Percentiles rank a stretch among this genome's conserved stretches.
phyloP scores from a whole-genome alignment of 1,140 invertebrate genomes.

The Drosophila rhopaloa region DNA sequence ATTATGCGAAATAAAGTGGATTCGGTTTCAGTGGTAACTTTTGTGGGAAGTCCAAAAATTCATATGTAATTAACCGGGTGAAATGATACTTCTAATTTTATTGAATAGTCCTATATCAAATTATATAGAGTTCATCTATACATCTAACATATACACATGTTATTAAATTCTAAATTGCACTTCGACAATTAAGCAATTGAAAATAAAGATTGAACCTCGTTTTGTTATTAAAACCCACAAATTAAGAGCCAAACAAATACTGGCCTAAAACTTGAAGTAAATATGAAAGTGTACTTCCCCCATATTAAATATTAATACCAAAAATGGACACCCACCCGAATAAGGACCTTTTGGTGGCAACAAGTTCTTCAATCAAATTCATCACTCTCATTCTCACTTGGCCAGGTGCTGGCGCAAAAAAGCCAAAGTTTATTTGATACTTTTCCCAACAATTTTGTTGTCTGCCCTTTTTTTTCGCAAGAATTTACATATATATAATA shows the following conservation, averaged over 20 bases:
- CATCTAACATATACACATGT: too few species aligned
- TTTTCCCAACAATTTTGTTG: constrained; percentile 19
- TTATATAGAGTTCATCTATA: too few species aligned
- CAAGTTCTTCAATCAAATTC: constrained; percentile 33
- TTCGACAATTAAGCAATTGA: too few species aligned
- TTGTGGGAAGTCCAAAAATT: neutral
- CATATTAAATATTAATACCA: neutral
- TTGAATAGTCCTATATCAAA: too few species aligned
- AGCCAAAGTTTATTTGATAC: constrained; percentile 39
- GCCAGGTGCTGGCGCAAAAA: constrained; percentile 6
- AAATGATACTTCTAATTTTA: too few species aligned
- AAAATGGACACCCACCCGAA: neutral
- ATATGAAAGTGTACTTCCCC: neutral
- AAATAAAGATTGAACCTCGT: too few species aligned
- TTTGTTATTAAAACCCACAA: too few species aligned
- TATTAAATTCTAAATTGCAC: too few species aligned
- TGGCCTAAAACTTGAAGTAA: too few species aligned
- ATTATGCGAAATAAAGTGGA: constrained; percentile 9
- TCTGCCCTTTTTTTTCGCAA: constrained; percentile 25
- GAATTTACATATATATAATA: constrained; percentile 61
- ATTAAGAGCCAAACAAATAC: too few species aligned
- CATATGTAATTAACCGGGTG: too few species aligned
- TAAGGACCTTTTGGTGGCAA: neutral
- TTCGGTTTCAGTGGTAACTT: neutral
- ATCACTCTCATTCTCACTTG: constrained; percentile 31